Conservation (phyloP, 2,888 invertebrate species). For the Orchesella flavescens region DNA sequence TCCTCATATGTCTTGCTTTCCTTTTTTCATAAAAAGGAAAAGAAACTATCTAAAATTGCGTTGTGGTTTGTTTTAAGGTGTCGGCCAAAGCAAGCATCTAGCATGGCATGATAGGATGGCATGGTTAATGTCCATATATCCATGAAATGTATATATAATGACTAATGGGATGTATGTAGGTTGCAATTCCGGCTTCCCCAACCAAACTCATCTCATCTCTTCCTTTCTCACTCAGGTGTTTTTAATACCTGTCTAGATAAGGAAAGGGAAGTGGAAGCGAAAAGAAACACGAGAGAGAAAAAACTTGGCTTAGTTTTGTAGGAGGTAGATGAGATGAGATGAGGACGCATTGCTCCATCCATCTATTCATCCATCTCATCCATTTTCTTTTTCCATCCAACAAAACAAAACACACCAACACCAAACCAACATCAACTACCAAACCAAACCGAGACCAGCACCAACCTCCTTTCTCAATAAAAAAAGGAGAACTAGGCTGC, state of each 20-base stretch:
- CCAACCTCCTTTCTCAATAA: slow-evolving; percentile 29
- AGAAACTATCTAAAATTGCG: too few species aligned
- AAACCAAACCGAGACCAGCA: too few species aligned
- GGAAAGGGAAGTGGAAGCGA: slow-evolving; percentile 22
- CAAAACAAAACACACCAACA: too few species aligned
- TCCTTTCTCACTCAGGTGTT: slow-evolving; percentile 43
- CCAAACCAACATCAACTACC: too few species aligned
- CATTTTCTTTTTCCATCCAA: slow-evolving; percentile 26
- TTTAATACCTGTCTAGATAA: slow-evolving; percentile 23
- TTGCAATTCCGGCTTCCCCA: slow-evolving; percentile 32
- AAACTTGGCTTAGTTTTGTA: slow-evolving; percentile 11
- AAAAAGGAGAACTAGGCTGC: slow-evolving; percentile 17
- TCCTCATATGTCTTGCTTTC: not conserved
- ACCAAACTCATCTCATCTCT: too few species aligned
- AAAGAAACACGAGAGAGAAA: not conserved
- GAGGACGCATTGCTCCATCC: slow-evolving; percentile 38
- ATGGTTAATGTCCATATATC: slow-evolving; percentile 7
- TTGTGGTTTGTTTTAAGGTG: not conserved
- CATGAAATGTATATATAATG: slow-evolving; percentile 25
- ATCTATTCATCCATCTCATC: slow-evolving; percentile 36
- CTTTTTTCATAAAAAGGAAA: not conserved
- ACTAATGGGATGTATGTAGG: slow-evolving; percentile 46
- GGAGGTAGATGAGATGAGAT: slow-evolving; percentile 36
- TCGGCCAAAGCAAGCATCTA: too few species aligned
- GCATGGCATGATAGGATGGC: too few species aligned